Evolutionary conservation across 2,888 invertebrate genomes (phyloP).

Genomic region (Nymphalis urticae): DNA sequence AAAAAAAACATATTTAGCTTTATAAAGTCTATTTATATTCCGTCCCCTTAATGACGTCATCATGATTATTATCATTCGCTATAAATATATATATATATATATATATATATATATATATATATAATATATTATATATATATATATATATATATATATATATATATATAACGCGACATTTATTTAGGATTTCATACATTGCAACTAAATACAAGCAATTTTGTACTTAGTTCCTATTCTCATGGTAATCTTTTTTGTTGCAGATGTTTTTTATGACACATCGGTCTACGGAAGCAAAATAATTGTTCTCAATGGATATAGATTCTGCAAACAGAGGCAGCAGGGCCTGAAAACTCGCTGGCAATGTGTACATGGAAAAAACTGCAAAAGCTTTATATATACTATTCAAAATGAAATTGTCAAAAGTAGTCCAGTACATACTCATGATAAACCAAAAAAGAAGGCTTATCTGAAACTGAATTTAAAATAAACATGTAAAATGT

Average conservation of each 20-base stretch:
- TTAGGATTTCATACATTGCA: too few relatives aligned
- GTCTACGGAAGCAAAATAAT: not conserved
- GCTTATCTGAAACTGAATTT: too few relatives aligned
- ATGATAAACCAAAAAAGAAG: constrained; percentile 24
- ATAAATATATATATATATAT: too few relatives aligned
- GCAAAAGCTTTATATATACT: constrained; percentile 46
- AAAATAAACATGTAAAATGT: not conserved
- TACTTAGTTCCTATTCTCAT: not conserved
- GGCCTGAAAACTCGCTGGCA: constrained; percentile 43
- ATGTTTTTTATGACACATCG: not conserved
- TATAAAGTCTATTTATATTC: too few relatives aligned
- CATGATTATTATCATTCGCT: too few relatives aligned
- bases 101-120: too few relatives aligned
- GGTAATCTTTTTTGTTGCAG: not conserved
- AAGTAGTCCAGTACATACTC: constrained; percentile 40
- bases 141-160: too few relatives aligned
- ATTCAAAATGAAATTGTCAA: constrained; percentile 37
- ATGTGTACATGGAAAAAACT: constrained; percentile 44
- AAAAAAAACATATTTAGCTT: too few relatives aligned
- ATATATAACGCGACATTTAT: too few relatives aligned
- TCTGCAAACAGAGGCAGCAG: constrained; percentile 16
- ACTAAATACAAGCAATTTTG: too few relatives aligned
- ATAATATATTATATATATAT: too few relatives aligned
- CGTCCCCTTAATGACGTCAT: too few relatives aligned
- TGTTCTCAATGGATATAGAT: not conserved